phyloP scores from a whole-genome alignment of 2,797 vertebrate species.

The Morus bassanus region DNA sequence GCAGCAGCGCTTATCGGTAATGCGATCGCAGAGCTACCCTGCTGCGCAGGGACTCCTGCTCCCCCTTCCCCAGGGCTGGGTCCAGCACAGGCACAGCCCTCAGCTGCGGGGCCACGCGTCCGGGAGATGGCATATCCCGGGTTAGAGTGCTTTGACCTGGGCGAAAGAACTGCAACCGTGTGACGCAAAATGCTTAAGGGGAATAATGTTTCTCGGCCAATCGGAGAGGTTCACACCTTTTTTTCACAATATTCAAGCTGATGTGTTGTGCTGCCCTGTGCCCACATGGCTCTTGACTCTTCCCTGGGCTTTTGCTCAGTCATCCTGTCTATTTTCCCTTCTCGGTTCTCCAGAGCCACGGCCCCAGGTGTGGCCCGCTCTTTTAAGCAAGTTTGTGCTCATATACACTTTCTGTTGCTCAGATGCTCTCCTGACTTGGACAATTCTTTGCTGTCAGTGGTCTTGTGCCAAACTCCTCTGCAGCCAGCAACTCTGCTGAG shows the following conservation, averaged over 20 bases:
- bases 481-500: neutral
- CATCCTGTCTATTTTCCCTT: neutral
- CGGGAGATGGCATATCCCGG: neutral
- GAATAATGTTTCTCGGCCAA: neutral
- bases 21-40: neutral
- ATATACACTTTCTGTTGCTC: neutral
- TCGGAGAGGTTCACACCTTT: neutral
- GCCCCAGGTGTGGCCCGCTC: neutral
- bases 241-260: neutral
- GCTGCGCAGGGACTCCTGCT: neutral
- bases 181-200: neutral
- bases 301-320: neutral
- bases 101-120: fast-evolving
- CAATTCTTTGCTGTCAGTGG: neutral
- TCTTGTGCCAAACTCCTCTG: neutral
- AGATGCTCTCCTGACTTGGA: neutral
- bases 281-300: neutral
- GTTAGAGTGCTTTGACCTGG: neutral
- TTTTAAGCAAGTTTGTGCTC: neutral
- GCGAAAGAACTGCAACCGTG: neutral
- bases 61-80: neutral
- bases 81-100: neutral
- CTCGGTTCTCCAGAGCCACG: neutral
- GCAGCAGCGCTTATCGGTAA: neutral
- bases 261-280: neutral